A percentile compares a stretch with the other conserved stretches of the same genome.
Evolutionary conservation across 2,797 vertebrate genomes (phyloP).

Genomic region (Oryzias dopingdopingensis): DNA sequence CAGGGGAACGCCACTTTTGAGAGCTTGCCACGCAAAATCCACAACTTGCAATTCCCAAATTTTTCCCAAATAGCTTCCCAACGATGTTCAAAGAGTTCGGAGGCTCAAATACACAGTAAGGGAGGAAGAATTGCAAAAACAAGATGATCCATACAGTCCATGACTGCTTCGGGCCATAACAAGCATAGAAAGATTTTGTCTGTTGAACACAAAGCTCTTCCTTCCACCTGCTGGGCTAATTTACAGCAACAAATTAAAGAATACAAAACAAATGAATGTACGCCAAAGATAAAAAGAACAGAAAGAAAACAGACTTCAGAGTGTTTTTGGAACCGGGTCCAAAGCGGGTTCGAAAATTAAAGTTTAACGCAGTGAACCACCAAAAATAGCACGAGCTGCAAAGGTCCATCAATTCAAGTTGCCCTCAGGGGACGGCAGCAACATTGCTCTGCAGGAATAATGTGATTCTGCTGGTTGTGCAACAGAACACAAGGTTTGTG

Average conservation of each 20-base stretch:
- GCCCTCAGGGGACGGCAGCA: constrained; percentile 53
- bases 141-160: no score
- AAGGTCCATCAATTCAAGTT: constrained; percentile 59
- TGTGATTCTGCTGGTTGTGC: constrained; percentile 48
- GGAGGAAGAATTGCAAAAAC: no score
- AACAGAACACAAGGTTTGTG: constrained; percentile 50
- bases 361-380: constrained; percentile 61
- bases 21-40: no score
- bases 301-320: constrained; percentile 39
- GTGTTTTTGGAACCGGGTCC: constrained; percentile 53
- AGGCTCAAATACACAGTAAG: no score
- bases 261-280: constrained; percentile 13
- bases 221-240: neutral
- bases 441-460: constrained; percentile 53
- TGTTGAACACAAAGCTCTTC: constrained; percentile 10
- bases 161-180: no score
- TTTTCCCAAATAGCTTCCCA: no score
- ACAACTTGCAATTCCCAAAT: no score
- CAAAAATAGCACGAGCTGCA: constrained; percentile 69
- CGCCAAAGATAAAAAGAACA: constrained; percentile 11
- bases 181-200: neutral
- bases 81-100: no score
- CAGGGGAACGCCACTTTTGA: no score
- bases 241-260: constrained; percentile 11
- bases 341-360: constrained; percentile 68